Evolutionary conservation across 2,888 invertebrate species (phyloP).

Genomic region (Willowsia nigromaculata): DNA sequence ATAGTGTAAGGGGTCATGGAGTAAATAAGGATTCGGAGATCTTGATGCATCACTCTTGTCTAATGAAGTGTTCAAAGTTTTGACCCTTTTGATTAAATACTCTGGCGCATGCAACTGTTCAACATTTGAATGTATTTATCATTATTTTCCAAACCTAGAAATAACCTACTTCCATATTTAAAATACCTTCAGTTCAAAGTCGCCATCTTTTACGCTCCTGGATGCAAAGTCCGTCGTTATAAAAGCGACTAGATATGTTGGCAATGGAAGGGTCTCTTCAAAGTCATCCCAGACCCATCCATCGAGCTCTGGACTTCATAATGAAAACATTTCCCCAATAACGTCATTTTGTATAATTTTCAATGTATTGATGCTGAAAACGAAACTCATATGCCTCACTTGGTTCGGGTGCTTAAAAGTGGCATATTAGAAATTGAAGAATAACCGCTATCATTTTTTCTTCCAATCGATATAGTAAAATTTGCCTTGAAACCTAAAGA

Average conservation of each 20-base stretch:
- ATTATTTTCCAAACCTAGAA: too few relatives aligned
- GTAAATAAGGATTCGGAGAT: conserved; percentile 12
- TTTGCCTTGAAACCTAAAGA: conserved; percentile 54
- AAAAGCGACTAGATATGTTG: conserved; percentile 70
- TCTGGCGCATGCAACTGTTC: conserved; percentile 53
- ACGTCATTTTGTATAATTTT: too few relatives aligned
- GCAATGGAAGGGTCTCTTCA: conserved; percentile 51
- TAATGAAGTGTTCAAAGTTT: neutral
- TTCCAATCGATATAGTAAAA: conserved; percentile 63
- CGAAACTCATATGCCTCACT: conserved; percentile 27
- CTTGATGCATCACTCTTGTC: neutral
- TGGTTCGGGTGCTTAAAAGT: conserved; percentile 20
- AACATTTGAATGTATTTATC: too few relatives aligned
- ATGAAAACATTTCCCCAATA: neutral
- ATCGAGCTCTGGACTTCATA: neutral
- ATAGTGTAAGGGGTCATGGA: conserved; percentile 43
- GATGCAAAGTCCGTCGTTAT: conserved; percentile 73
- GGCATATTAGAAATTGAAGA: conserved; percentile 68
- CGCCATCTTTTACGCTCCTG: conserved; percentile 9
- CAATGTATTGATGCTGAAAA: neutral
- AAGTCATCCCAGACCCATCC: conserved; percentile 66
- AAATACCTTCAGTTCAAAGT: conserved; percentile 33
- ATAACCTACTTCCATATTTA: neutral
- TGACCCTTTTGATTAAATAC: conserved; percentile 27
- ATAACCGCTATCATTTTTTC: conserved; percentile 45